A percentile compares a stretch with the other conserved stretches of the same genome.
phyloP scores from a whole-genome alignment of 2,113 vertebrate species.

The Oriolus oriolus region DNA sequence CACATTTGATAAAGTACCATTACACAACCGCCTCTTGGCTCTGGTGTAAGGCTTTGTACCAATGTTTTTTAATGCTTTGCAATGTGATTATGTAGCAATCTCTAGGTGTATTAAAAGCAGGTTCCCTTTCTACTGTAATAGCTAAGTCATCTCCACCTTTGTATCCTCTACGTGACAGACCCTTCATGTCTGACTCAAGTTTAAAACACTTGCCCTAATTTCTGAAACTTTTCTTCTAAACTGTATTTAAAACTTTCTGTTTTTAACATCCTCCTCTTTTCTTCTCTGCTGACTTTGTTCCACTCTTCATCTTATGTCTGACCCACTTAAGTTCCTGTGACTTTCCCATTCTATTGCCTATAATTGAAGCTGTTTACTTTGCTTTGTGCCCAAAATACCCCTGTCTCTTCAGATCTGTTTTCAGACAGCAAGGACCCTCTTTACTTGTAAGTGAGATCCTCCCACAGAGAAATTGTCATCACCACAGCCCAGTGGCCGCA shows the following conservation, averaged over 20 bases:
- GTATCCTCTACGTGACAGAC: background rate
- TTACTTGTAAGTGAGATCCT: background rate
- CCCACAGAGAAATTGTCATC: background rate
- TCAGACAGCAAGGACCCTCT: background rate
- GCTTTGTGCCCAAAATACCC: constrained; percentile 29
- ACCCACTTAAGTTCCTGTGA: constrained; percentile 39
- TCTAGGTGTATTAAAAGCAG: background rate
- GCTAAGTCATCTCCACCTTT: background rate
- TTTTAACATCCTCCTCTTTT: constrained; percentile 29
- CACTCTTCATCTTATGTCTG: background rate
- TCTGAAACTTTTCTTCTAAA: background rate
- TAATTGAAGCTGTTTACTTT: constrained; percentile 36
- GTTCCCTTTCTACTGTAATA: background rate
- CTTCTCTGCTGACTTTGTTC: constrained; percentile 31
- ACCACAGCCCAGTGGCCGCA: background rate
- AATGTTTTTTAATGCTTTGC: background rate
- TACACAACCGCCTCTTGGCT: background rate
- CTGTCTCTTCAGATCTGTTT: constrained; percentile 15
- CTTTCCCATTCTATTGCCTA: constrained; percentile 18
- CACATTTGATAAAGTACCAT: constrained; percentile 7
- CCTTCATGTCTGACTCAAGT: background rate
- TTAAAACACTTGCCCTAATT: constrained; percentile 5
- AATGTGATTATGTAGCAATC: background rate
- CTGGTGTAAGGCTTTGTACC: background rate
- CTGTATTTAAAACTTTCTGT: background rate